Evolutionary conservation across 2,888 invertebrate genomes (phyloP).

Genomic region (Enchytraeus crypticus): DNA sequence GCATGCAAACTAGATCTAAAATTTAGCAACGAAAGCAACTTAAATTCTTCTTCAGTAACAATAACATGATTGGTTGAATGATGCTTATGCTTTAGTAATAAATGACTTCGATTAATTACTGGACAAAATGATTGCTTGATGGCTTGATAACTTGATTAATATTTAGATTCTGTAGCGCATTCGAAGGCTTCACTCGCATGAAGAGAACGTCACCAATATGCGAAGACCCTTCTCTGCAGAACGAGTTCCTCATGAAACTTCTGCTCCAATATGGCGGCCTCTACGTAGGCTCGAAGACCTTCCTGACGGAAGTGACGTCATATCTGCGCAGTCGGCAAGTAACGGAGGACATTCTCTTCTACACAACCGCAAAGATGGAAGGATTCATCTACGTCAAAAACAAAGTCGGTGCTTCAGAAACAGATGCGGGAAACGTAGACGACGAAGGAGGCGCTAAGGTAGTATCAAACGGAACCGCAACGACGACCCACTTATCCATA

Average conservation of each 20-base stretch:
- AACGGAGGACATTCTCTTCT: neutral
- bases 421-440: neutral
- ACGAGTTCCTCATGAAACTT: conserved; percentile 1
- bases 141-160: no score
- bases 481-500: neutral
- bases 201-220: neutral
- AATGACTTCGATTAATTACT: no score
- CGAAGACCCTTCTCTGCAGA: neutral
- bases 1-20: no score
- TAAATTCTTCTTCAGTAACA: no score
- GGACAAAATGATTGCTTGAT: no score
- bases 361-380: neutral
- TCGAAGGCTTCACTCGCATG: neutral
- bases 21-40: no score
- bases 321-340: neutral
- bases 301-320: conserved; percentile 1
- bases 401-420: neutral
- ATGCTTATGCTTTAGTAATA: no score
- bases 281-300: neutral
- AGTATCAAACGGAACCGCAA: neutral
- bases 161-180: neutral
- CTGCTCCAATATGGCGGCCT: neutral
- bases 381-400: neutral
- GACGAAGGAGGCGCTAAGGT: neutral
- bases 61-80: no score